Conservation (phyloP, 1,140 invertebrate genomes). For the Cheumatopsyche charites region DNA sequence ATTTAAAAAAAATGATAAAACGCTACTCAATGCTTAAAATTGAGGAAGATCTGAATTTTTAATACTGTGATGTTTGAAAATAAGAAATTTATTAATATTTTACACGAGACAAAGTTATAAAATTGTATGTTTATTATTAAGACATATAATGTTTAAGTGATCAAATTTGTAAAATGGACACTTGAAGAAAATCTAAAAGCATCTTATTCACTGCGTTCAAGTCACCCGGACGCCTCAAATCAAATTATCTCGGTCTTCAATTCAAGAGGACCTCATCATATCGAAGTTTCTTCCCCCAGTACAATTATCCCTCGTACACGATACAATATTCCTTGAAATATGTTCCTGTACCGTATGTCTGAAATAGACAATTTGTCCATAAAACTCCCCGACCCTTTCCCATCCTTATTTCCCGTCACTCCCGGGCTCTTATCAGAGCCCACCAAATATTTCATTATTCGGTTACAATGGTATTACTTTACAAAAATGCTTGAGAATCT, state of each 20-base stretch:
- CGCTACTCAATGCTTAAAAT: constrained; percentile 40
- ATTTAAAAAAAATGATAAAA: not conserved
- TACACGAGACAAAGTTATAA: constrained; percentile 37
- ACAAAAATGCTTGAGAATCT: too few species aligned
- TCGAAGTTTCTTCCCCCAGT: constrained; percentile 23
- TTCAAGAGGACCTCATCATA: not conserved
- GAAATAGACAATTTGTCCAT: constrained; percentile 21
- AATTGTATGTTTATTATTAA: constrained; percentile 45
- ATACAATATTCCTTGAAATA: constrained; percentile 42
- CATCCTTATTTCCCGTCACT: constrained; percentile 35
- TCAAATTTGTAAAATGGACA: constrained; percentile 34
- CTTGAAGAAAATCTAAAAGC: constrained; percentile 16
- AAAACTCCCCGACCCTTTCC: constrained; percentile 25
- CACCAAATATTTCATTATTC: constrained; percentile 38
- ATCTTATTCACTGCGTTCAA: not conserved
- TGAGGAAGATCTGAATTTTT: constrained; percentile 48
- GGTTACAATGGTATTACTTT: not conserved
- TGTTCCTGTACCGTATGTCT: constrained; percentile 41
- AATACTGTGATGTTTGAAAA: constrained; percentile 47
- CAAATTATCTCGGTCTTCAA: not conserved
- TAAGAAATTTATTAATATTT: constrained; percentile 47
- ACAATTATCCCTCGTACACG: constrained; percentile 25
- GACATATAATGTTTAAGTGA: constrained; percentile 44
- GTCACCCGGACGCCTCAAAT: not conserved
- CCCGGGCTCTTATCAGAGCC: constrained; percentile 45